These are phyloP conservation scores for Apodemia hepburni DNA, from an alignment of 2,888 invertebrate genomes.

Conservation along the genomic window DNA sequence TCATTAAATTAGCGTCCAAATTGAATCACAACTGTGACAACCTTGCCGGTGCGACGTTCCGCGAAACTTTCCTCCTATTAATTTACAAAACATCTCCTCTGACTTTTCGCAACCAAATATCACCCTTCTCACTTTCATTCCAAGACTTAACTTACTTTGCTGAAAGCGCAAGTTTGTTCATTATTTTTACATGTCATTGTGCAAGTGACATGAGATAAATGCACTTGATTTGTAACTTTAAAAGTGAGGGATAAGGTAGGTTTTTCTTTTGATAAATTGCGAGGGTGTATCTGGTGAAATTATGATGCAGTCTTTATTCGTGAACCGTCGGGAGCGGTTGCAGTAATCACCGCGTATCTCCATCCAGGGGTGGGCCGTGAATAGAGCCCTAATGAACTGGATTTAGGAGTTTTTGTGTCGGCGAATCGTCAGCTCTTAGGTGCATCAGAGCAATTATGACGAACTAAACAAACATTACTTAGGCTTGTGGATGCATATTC, in stretches of 20 bases:
- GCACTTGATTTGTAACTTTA: slow-evolving; percentile 56
- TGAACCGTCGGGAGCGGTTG: slow-evolving; percentile 80
- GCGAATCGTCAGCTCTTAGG: slow-evolving; percentile 72
- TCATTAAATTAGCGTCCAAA: slow-evolving; percentile 80
- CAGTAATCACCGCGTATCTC: slow-evolving; percentile 81
- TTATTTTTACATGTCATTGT: slow-evolving; percentile 80
- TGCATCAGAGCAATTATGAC: slow-evolving; percentile 76
- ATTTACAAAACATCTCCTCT: slow-evolving; percentile 75
- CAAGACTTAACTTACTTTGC: slow-evolving; percentile 56
- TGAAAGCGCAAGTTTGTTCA: slow-evolving; percentile 67
- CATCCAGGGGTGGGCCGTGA: slow-evolving; percentile 77
- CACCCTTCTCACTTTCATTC: slow-evolving; percentile 40
- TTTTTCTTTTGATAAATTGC: slow-evolving; percentile 46
- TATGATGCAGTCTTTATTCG: slow-evolving; percentile 81
- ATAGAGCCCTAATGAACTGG: slow-evolving; percentile 80
- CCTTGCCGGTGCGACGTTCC: slow-evolving; percentile 73
- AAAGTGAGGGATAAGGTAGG: slow-evolving; percentile 48
- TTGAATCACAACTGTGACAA: slow-evolving; percentile 79
- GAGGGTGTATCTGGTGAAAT: slow-evolving; percentile 78
- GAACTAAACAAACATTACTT: slow-evolving; percentile 69
- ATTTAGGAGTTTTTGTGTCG: slow-evolving; percentile 79
- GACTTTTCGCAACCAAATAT: slow-evolving; percentile 44
- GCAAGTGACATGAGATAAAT: slow-evolving; percentile 62
- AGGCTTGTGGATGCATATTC: slow-evolving; percentile 41
- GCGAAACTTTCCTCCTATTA: slow-evolving; percentile 79